Percentiles rank a stretch among this genome's conserved stretches.
These are phyloP conservation scores for Anthoscopus minutus DNA, from an alignment of 2,113 vertebrate genomes.

Conservation along the genomic window DNA sequence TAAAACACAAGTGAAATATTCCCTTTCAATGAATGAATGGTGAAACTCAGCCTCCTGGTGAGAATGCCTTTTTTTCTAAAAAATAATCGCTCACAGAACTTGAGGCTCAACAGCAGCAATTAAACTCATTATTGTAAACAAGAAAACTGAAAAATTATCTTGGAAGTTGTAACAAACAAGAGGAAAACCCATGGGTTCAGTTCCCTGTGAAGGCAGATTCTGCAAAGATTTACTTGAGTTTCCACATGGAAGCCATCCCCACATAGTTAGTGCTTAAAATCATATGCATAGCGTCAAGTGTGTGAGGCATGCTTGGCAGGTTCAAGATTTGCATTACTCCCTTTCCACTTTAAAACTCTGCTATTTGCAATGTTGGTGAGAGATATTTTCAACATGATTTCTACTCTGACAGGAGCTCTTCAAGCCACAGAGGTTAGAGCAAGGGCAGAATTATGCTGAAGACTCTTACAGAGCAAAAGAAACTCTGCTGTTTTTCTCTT, in stretches of 20 bases:
- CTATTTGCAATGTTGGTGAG: background rate
- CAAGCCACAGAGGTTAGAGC: background rate
- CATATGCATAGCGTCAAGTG: background rate
- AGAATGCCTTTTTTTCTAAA: background rate
- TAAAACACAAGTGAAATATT: slow-evolving; percentile 21
- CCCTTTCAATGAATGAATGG: slow-evolving; percentile 12
- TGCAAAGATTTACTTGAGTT: background rate
- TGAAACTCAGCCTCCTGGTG: background rate
- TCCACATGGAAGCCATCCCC: background rate
- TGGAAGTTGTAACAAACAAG: background rate
- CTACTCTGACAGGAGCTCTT: background rate
- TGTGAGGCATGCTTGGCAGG: background rate
- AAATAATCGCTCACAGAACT: background rate
- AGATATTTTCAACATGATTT: background rate
- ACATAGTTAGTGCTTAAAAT: background rate
- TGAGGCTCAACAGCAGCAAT: background rate
- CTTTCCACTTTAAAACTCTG: slow-evolving; percentile 24
- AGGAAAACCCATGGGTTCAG: background rate
- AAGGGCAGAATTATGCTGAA: background rate
- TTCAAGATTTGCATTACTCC: slow-evolving; percentile 3
- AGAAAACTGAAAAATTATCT: background rate
- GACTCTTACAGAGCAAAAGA: background rate
- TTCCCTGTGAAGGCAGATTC: background rate
- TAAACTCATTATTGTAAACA: background rate
- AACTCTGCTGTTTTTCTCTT: background rate